Percentiles rank a stretch among this genome's conserved stretches.
Conservation (phyloP, 2,113 vertebrate species). For the Paralichthys olivaceus region DNA sequence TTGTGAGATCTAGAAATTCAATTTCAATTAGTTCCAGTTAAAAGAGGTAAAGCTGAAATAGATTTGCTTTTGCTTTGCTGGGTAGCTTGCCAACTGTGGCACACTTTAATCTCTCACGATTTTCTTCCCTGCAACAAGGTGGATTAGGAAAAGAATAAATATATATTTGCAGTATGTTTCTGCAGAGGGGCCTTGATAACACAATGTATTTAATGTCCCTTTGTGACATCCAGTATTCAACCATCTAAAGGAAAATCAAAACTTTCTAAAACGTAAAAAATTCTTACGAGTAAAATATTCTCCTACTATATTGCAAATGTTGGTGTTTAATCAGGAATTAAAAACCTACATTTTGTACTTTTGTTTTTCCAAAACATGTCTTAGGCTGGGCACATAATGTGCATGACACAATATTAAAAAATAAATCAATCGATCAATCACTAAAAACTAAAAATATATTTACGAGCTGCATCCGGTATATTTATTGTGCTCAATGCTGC, state of each 20-base stretch:
- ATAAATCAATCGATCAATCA: no score
- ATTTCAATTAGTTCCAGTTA: conserved; percentile 43
- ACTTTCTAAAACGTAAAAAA: neutral
- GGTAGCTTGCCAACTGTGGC: conserved; percentile 10
- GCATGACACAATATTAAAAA: no score
- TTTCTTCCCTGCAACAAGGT: conserved; percentile 5
- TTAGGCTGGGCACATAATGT: no score
- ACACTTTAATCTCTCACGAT: conserved; percentile 16
- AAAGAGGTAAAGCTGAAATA: conserved; percentile 23
- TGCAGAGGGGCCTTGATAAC: neutral
- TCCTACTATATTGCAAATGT: no score
- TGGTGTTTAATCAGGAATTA: no score
- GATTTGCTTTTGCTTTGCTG: conserved; percentile 15
- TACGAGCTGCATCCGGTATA: no score
- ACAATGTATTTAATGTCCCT: neutral
- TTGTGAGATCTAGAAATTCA: conserved; percentile 46
- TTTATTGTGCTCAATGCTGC: no score
- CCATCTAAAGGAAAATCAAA: neutral
- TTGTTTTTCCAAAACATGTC: no score
- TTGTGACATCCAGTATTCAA: neutral
- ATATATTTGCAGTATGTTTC: conserved; percentile 9
- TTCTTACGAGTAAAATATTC: no score
- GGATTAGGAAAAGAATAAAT: neutral
- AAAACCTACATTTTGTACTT: no score
- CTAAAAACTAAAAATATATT: no score